phyloP scores from a whole-genome alignment of 64 coral and sea anemone species.

The Porites australiensis region DNA sequence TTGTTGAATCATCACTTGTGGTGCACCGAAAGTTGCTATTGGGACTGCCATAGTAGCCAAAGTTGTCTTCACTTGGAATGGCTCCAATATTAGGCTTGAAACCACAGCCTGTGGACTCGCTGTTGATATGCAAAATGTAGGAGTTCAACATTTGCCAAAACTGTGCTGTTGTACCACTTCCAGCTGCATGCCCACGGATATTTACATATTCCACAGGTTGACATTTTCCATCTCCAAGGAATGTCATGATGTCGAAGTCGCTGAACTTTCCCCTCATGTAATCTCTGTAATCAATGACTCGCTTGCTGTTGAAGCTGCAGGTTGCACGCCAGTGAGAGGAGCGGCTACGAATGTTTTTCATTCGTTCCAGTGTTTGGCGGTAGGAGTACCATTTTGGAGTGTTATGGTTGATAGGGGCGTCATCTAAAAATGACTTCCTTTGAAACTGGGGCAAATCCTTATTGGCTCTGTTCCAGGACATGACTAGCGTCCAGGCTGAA shows the following conservation, averaged over 20 bases:
- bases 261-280: conserved; percentile 36
- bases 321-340: neutral
- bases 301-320: neutral
- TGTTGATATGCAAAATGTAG: neutral
- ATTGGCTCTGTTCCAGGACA: neutral
- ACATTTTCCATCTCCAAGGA: neutral
- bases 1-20: neutral
- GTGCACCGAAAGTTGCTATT: neutral
- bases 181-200: neutral
- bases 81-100: neutral
- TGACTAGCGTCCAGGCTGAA: conserved; percentile 17
- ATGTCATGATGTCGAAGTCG: conserved; percentile 19
- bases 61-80: neutral
- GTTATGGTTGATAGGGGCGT: neutral
- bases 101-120: neutral
- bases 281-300: neutral
- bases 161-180: neutral
- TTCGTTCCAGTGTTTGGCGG: neutral
- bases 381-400: neutral
- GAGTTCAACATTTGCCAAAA: neutral
- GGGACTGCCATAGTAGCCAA: neutral
- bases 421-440: neutral
- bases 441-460: neutral
- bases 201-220: conserved; percentile 42
- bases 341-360: neutral